Evolutionary conservation across 2,797 vertebrate genomes (phyloP).

Genomic region (Pogoniulus pusillus): DNA sequence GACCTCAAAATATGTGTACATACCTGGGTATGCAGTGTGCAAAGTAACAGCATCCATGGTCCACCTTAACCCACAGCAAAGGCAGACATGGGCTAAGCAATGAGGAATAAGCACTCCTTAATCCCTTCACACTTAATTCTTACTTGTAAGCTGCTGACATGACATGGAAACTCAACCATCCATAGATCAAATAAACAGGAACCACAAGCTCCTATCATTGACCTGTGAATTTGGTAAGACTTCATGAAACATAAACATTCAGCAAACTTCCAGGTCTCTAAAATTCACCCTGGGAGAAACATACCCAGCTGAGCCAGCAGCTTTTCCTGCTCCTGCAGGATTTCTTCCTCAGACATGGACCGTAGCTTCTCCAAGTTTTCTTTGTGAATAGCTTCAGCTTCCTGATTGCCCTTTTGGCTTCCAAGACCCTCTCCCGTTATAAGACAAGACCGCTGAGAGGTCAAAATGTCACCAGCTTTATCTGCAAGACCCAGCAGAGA

Average conservation of each 20-base stretch:
- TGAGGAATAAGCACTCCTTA: background rate
- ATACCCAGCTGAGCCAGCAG: conserved; percentile 89
- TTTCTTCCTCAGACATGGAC: conserved; percentile 85
- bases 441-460: conserved; percentile 65
- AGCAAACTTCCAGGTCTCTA: background rate
- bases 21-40: background rate
- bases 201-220: background rate
- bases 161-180: background rate
- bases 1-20: background rate
- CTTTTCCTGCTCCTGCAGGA: conserved; percentile 85
- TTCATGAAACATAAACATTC: background rate
- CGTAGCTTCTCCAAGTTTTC: conserved; percentile 88
- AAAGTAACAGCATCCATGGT: background rate
- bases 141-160: background rate
- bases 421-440: conserved; percentile 88
- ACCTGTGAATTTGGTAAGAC: background rate
- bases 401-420: conserved; percentile 71
- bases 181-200: background rate
- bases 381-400: conserved; percentile 86
- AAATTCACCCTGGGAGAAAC: background rate
- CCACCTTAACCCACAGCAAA: background rate
- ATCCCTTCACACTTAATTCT: background rate
- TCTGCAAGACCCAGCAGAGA: conserved; percentile 48
- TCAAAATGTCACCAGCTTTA: conserved; percentile 1
- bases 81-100: background rate